Percentiles rank a stretch among this genome's conserved stretches.
Evolutionary conservation across 1,140 invertebrate genomes (phyloP).

Genomic region (Matsumurasca onukii): DNA sequence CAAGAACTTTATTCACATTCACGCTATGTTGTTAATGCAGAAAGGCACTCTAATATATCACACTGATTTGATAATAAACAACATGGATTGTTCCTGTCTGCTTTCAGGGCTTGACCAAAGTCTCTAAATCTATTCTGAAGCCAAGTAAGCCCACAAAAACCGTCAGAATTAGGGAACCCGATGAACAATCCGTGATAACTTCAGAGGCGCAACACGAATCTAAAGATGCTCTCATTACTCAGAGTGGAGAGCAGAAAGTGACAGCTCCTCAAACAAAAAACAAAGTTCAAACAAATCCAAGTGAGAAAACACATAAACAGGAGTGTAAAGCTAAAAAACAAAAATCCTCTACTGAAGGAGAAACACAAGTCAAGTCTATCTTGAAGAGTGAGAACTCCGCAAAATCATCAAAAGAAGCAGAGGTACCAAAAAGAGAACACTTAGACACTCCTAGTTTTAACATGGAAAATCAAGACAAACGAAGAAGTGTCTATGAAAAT

Average conservation of each 20-base stretch:
- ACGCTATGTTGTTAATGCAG: conserved; percentile 1
- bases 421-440: conserved; percentile 9
- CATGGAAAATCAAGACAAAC: conserved; percentile 25
- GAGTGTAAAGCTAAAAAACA: conserved; percentile 13
- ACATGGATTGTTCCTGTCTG: conserved; percentile 9
- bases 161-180: conserved; percentile 29
- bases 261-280: no score
- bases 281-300: conserved; percentile 31
- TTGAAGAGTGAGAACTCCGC: conserved; percentile 12
- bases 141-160: conserved; percentile 29
- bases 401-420: conserved; percentile 28
- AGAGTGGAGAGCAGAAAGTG: neutral
- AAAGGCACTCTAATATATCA: neutral
- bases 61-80: neutral
- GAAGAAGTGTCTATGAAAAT: conserved; percentile 42
- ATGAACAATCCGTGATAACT: conserved; percentile 15
- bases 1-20: neutral
- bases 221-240: conserved; percentile 33
- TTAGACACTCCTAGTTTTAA: conserved; percentile 16
- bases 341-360: conserved; percentile 37
- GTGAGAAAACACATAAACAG: conserved; percentile 38
- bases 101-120: conserved; percentile 33
- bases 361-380: conserved; percentile 22
- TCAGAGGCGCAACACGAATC: conserved; percentile 37
- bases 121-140: conserved; percentile 27